A percentile compares a stretch with the other conserved stretches of the same genome.
phyloP scores from a whole-genome alignment of 2,113 vertebrate genomes.

The Haplotaxodon microlepis region DNA sequence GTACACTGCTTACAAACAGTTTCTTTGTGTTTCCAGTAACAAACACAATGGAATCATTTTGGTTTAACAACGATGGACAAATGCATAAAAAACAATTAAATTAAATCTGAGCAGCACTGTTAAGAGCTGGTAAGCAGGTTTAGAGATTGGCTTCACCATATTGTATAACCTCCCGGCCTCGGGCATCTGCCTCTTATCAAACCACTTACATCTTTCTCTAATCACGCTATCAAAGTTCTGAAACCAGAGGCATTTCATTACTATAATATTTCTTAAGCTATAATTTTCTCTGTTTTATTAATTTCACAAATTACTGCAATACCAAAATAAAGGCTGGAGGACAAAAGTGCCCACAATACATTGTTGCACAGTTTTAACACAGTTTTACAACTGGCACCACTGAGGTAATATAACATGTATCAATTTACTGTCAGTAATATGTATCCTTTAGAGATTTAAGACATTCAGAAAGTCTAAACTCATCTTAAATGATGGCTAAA shows the following conservation, averaged over 20 bases:
- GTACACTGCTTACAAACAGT: neutral
- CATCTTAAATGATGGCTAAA: neutral
- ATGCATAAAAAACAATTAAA: neutral
- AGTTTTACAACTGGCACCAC: neutral
- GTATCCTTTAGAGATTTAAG: neutral
- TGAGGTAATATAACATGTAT: neutral
- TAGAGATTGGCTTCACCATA: neutral
- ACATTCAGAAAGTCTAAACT: neutral
- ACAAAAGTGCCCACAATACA: neutral
- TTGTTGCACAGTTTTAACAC: neutral
- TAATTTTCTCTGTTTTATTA: neutral
- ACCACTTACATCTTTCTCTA: neutral
- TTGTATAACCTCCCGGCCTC: neutral
- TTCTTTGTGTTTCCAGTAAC: neutral
- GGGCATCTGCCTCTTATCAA: neutral
- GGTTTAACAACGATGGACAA: neutral
- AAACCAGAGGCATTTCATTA: neutral
- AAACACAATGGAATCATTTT: neutral
- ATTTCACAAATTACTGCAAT: neutral
- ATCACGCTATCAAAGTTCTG: neutral
- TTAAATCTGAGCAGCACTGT: neutral
- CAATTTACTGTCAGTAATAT: neutral
- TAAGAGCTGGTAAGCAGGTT: neutral
- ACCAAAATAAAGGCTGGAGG: neutral
- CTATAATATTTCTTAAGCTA: neutral